Base-by-base conservation (phyloP, 2,113 vertebrate species). In the Cavia porcellus region DNA sequence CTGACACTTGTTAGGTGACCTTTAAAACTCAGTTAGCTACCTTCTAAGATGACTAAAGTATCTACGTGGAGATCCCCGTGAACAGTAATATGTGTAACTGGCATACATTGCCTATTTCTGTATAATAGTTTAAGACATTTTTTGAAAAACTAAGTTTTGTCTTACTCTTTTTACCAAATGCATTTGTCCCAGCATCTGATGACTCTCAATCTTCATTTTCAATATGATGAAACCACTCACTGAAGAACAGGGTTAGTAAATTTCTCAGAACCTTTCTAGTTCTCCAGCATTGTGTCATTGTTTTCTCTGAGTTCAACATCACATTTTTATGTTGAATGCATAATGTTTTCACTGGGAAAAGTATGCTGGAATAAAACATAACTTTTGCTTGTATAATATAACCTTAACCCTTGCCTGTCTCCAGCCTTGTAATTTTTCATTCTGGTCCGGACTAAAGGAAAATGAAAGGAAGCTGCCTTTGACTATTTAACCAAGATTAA, bases 401-500 rank as follows among this genome's bases (percentile, higher is more conserved):
- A 87, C 55, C 47, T 92, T 82, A 83, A 89, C n/a, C 42, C 77
- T 86, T 90, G 52, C 81, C 24, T 80, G 32, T n/a, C 89, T 94
- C 59, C 19, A 50, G 35, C n/a, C 84, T 85, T 64, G 35, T 81
- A 95, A 92, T 55, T 97, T 90, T 97, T 94, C 90, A 66, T 97
- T 97, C 88, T 90, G 92, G 90, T 64, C 59, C 95, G 97, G 77
- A 89, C 96, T 94, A 4, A 3, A 77, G 59, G 88, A 89, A 96
- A 91, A 86, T 91, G 86, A 92, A 90, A 94, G 92, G 97, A 94
- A 93, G 90, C 83, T 97, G 94, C 92, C 86, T 92, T 95, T 97
- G 87, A 95, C 98, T 96, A 97, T 97, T 97, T 98, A 98, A 98
- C 98, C 96, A 98, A 97, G 96, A 97, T 98, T 98, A 99, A 98